A percentile compares a stretch with the other conserved stretches of the same genome.
phyloP scores from a whole-genome alignment of 2,113 vertebrate species.

The Vidua macroura region DNA sequence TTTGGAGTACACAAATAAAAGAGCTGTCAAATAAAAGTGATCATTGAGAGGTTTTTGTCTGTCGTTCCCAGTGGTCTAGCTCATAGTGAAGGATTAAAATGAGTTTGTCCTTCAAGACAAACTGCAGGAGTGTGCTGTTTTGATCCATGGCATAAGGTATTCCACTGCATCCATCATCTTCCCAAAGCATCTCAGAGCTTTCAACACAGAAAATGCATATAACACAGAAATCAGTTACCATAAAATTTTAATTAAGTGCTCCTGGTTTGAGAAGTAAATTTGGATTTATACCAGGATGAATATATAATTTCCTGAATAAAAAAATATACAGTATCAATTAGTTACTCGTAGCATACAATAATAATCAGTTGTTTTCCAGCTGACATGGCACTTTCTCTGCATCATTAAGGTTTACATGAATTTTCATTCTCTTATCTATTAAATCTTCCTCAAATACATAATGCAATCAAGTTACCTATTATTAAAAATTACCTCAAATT shows the following conservation, averaged over 20 bases:
- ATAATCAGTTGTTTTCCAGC: background rate
- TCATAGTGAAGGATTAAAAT: background rate
- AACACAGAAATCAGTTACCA: background rate
- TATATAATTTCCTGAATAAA: background rate
- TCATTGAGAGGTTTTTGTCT: background rate
- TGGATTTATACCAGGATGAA: background rate
- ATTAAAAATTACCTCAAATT: background rate
- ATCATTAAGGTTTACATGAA: background rate
- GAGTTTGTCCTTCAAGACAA: background rate
- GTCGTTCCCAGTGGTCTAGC: background rate
- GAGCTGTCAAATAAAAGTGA: background rate
- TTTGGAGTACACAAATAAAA: background rate
- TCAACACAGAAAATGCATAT: background rate
- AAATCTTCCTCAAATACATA: background rate
- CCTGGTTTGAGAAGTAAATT: background rate
- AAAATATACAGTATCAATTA: background rate
- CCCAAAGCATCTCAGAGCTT: background rate
- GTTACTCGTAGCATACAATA: background rate
- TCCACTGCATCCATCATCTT: background rate
- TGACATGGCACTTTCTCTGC: background rate
- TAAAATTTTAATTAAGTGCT: background rate
- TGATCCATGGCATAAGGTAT: background rate
- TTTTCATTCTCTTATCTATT: background rate
- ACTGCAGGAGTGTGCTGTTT: background rate
- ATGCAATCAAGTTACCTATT: background rate